A percentile compares a stretch with the other conserved stretches of the same genome.
These are phyloP conservation scores for Cephonodes hylas DNA, from an alignment of 2,888 invertebrate genomes.

Conservation along the genomic window DNA sequence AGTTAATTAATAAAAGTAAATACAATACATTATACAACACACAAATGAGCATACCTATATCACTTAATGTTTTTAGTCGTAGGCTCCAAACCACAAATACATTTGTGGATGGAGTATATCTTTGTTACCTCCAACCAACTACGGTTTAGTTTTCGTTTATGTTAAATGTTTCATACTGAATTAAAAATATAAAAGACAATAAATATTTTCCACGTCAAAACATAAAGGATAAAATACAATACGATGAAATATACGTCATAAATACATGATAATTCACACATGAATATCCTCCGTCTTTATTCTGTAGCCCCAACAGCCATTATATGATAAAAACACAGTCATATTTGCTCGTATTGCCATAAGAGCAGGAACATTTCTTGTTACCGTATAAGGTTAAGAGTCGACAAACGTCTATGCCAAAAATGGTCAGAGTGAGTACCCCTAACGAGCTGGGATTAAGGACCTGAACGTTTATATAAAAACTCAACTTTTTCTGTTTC, in stretches of 20 bases:
- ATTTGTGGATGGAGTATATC: no score
- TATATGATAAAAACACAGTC: constrained; percentile 4
- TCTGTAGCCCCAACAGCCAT: neutral
- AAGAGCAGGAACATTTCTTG: constrained; percentile 31
- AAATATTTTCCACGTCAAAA: no score
- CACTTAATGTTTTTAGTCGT: no score
- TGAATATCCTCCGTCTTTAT: neutral
- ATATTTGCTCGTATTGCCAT: constrained; percentile 3
- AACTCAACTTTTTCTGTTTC: constrained; percentile 17
- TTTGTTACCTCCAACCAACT: no score
- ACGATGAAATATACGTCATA: neutral
- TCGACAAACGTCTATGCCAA: constrained; percentile 49
- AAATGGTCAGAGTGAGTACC: constrained; percentile 55
- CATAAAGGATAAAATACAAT: no score
- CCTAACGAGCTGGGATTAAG: constrained; percentile 54
- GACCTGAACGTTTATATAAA: constrained; percentile 38
- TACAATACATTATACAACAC: no score
- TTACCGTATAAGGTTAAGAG: constrained; percentile 49
- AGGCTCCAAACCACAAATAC: no score
- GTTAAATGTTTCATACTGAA: no score
- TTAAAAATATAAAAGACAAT: no score
- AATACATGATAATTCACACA: neutral
- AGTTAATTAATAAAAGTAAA: no score
- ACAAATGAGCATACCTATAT: no score
- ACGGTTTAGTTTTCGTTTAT: no score